A percentile compares a stretch with the other conserved stretches of the same genome.
phyloP scores from a whole-genome alignment of 2,888 invertebrate species.

The Serripes groenlandicus region DNA sequence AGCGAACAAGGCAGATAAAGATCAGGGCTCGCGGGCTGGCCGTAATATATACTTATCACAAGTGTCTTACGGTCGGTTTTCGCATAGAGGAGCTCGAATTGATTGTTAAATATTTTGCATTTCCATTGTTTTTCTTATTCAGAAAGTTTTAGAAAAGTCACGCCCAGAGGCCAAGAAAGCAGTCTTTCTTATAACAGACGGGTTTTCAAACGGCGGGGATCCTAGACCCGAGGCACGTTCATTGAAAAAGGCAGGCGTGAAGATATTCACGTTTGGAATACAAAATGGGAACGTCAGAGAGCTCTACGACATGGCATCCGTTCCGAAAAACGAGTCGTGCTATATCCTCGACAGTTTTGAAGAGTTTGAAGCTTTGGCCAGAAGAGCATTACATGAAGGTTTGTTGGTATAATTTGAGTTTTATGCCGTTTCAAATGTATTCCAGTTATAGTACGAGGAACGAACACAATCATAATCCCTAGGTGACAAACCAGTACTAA shows the following conservation, averaged over 20 bases:
- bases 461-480: too few relatives aligned
- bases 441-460: too few relatives aligned
- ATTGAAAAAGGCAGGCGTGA: slow-evolving; percentile 87
- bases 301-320: slow-evolving; percentile 89
- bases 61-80: too few relatives aligned
- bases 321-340: slow-evolving; percentile 89
- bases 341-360: slow-evolving; percentile 90
- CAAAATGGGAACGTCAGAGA: slow-evolving; percentile 89
- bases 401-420: background rate
- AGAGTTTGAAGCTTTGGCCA: slow-evolving; percentile 90
- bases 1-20: too few relatives aligned
- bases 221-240: slow-evolving; percentile 89
- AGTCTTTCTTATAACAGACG: slow-evolving; percentile 91
- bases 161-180: slow-evolving; percentile 88
- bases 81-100: too few relatives aligned
- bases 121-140: slow-evolving; percentile 17
- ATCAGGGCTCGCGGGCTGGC: too few relatives aligned
- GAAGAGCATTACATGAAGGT: slow-evolving; percentile 91
- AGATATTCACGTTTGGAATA: slow-evolving; percentile 89
- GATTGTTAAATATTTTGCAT: too few relatives aligned
- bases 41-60: too few relatives aligned
- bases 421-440: too few relatives aligned
- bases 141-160: slow-evolving; percentile 83
- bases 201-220: slow-evolving; percentile 91
- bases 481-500: too few relatives aligned